Percentiles rank a stretch among this genome's conserved stretches.
Evolutionary conservation across 2,797 vertebrate genomes (phyloP).

Genomic region (Alcedo quadribrachys): DNA sequence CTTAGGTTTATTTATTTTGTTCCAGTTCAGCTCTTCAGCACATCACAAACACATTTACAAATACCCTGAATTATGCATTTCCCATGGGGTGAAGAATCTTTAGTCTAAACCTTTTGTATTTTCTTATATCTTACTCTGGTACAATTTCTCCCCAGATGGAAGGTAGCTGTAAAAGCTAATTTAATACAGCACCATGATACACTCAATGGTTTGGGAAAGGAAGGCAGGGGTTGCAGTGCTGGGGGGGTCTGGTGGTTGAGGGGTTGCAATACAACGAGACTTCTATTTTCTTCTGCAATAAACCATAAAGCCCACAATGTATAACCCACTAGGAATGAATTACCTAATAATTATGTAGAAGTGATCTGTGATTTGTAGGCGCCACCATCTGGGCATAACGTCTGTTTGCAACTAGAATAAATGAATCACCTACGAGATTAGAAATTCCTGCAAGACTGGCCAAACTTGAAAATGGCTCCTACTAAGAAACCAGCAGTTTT

Average conservation of each 20-base stretch:
- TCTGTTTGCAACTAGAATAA: conserved; percentile 5
- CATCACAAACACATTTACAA: conserved; percentile 51
- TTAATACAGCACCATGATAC: background rate
- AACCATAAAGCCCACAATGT: conserved; percentile 7
- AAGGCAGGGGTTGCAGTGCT: background rate
- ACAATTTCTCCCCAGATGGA: background rate
- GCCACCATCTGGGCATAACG: conserved; percentile 61
- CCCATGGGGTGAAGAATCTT: conserved; percentile 1
- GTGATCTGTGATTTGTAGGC: conserved; percentile 62
- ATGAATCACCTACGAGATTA: rapidly evolving
- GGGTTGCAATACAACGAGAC: background rate
- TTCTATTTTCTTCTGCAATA: conserved; percentile 40
- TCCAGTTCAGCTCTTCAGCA: conserved; percentile 53
- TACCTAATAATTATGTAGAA: background rate
- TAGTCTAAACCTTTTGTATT: background rate
- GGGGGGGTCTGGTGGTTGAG: background rate
- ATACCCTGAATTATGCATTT: conserved; percentile 60
- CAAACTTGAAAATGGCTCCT: background rate
- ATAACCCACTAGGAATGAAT: conserved; percentile 3
- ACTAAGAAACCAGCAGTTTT: background rate
- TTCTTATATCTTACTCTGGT: conserved; percentile 5
- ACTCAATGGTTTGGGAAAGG: background rate
- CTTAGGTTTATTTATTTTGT: conserved; percentile 38
- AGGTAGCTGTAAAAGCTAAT: conserved; percentile 26
- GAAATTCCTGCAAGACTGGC: background rate